Percentiles rank a stretch among this genome's conserved stretches.
Evolutionary conservation across 2,113 vertebrate species (phyloP).

Genomic region (Pipra filicauda): DNA sequence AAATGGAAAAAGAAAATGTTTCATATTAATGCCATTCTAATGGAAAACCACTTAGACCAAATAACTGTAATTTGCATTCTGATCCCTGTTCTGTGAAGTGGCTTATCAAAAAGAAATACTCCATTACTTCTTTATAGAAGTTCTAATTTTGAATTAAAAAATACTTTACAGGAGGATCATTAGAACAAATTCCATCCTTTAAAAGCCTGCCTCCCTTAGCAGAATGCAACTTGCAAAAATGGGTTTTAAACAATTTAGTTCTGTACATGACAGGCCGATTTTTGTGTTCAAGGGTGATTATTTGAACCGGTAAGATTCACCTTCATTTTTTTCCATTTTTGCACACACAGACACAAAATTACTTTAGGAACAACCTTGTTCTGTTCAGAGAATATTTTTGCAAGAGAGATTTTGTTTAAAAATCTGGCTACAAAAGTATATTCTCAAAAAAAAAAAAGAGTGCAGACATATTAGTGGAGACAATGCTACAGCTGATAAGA

Average conservation of each 20-base stretch:
- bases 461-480: neutral
- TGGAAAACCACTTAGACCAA: slow-evolving; percentile 70
- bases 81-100: slow-evolving; percentile 61
- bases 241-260: slow-evolving; percentile 42
- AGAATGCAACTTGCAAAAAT: slow-evolving; percentile 9
- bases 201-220: slow-evolving; percentile 29
- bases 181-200: slow-evolving; percentile 20
- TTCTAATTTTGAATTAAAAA: slow-evolving; percentile 67
- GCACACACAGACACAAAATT: neutral
- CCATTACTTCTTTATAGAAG: slow-evolving; percentile 55
- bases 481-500: neutral
- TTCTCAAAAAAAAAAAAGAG: neutral
- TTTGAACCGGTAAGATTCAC: neutral
- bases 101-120: slow-evolving; percentile 66
- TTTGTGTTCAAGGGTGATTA: slow-evolving; percentile 22
- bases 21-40: slow-evolving; percentile 67
- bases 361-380: neutral
- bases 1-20: slow-evolving; percentile 62
- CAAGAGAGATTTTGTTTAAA: neutral
- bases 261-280: slow-evolving; percentile 33
- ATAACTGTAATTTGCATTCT: slow-evolving; percentile 71
- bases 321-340: neutral
- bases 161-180: slow-evolving; percentile 54
- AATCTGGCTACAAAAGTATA: neutral
- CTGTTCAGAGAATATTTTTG: neutral